Percentiles rank a stretch among this genome's conserved stretches.
Conservation (phyloP, 2,888 invertebrate genomes). For the Xestia ashworthii region DNA sequence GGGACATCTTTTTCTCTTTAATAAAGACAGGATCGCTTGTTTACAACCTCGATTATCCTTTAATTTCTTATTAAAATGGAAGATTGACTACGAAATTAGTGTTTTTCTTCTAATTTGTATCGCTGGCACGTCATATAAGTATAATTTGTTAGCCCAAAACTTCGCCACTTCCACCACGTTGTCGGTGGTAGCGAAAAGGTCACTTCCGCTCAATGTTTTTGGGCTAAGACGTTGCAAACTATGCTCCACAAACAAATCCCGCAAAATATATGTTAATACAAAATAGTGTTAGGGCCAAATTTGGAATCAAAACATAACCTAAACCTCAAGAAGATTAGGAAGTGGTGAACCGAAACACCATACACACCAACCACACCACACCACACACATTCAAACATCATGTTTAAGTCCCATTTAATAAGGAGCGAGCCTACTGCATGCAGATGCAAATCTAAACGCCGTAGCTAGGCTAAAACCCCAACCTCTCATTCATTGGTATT, state of each 20-base stretch:
- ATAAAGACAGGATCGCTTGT: neutral
- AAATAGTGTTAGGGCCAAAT: too few relatives aligned
- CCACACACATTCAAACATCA: neutral
- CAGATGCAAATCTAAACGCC: neutral
- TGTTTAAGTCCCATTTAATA: neutral
- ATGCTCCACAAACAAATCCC: too few relatives aligned
- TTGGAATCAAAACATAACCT: neutral
- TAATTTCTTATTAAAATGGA: neutral
- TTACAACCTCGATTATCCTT: neutral
- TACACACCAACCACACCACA: neutral
- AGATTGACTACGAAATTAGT: neutral
- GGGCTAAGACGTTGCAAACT: too few relatives aligned
- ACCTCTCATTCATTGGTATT: neutral
- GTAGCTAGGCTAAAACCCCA: neutral
- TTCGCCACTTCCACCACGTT: too few relatives aligned
- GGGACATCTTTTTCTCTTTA: conserved; percentile 21
- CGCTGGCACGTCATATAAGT: too few relatives aligned
- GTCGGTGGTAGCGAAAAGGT: too few relatives aligned
- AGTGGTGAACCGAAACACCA: neutral
- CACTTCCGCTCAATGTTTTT: too few relatives aligned
- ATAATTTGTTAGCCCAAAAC: too few relatives aligned
- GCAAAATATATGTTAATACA: too few relatives aligned
- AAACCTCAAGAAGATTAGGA: neutral
- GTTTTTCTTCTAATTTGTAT: too few relatives aligned
- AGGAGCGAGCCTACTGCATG: neutral